Percentiles rank a stretch among this genome's conserved stretches.
phyloP scores from a whole-genome alignment of 37 sponge, comb jelly and placozoan species.

The Beroe ovata region DNA sequence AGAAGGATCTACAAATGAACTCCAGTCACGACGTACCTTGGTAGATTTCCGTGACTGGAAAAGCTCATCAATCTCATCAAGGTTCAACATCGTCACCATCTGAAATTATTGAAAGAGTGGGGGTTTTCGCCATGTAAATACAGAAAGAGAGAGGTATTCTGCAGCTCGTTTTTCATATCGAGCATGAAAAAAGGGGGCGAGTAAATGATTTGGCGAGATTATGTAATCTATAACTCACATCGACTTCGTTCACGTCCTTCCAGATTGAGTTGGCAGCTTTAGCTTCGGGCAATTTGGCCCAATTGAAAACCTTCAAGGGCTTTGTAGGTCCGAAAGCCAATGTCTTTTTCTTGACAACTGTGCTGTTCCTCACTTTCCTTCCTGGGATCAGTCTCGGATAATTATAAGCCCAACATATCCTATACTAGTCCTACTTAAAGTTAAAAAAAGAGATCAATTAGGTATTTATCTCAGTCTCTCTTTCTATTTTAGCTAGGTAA shows the following conservation, averaged over 20 bases:
- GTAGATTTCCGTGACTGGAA: conserved; percentile 37
- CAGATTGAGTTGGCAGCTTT: conserved; percentile 63
- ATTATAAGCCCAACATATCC: too few species aligned
- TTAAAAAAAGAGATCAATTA: too few species aligned
- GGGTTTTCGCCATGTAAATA: too few species aligned
- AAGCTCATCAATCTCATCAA: conserved; percentile 51
- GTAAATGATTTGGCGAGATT: too few species aligned
- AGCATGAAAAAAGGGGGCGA: too few species aligned
- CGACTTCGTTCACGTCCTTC: conserved; percentile 60
- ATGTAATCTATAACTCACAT: conserved; percentile 17
- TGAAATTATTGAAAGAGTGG: too few species aligned
- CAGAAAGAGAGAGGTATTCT: too few species aligned
- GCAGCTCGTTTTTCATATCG: too few species aligned
- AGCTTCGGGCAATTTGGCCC: conserved; percentile 64
- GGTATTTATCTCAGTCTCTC: too few species aligned
- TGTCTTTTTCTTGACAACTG: conserved; percentile 21
- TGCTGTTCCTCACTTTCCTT: conserved; percentile 8
- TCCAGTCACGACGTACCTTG: background rate
- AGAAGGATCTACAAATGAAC: background rate
- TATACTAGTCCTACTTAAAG: too few species aligned
- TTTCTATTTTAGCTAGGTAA: too few species aligned
- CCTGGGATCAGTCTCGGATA: too few species aligned
- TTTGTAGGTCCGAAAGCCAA: conserved; percentile 17
- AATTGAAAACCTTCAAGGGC: conserved; percentile 52
- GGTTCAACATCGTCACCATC: conserved; percentile 17